These are phyloP conservation scores for Drosophila pseudoananassae DNA, from an alignment of 1,140 invertebrate species.

Conservation along the genomic window DNA sequence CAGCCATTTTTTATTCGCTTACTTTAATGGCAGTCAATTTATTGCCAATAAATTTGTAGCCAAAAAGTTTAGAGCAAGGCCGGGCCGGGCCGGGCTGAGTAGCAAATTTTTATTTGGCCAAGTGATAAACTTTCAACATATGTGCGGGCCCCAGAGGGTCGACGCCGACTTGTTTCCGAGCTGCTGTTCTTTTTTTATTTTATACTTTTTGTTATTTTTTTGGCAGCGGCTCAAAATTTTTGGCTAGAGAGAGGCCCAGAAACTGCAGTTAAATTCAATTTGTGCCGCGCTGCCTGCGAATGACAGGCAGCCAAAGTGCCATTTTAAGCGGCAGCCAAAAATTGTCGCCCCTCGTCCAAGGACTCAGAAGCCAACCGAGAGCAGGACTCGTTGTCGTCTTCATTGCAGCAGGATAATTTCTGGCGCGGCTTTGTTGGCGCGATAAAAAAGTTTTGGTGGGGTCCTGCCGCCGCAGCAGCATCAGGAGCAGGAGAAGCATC, in stretches of 20 bases:
- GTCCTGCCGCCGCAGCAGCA: constrained; percentile 27
- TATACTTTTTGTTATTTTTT: constrained; percentile 23
- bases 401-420: constrained; percentile 80
- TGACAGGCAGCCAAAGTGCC: constrained; percentile 77
- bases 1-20: constrained; percentile 76
- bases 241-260: constrained; percentile 44
- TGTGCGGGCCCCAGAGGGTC: constrained; percentile 51
- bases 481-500: neutral
- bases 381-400: constrained; percentile 56
- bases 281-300: constrained; percentile 74
- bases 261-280: constrained; percentile 83
- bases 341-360: constrained; percentile 60
- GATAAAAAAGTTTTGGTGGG: constrained; percentile 65
- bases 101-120: constrained; percentile 76
- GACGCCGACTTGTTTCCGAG: constrained; percentile 22
- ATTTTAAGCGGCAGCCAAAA: constrained; percentile 80
- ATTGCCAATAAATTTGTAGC: constrained; percentile 83
- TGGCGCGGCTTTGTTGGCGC: constrained; percentile 67
- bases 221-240: constrained; percentile 67
- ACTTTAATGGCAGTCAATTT: constrained; percentile 81
- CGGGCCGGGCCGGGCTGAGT: constrained; percentile 59
- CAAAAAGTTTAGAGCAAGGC: constrained; percentile 80
- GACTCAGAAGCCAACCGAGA: constrained; percentile 8
- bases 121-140: constrained; percentile 81
- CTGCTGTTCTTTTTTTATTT: constrained; percentile 13